Evolutionary conservation across 2,797 vertebrate species (phyloP).

Genomic region (Acanthopagrus latus): DNA sequence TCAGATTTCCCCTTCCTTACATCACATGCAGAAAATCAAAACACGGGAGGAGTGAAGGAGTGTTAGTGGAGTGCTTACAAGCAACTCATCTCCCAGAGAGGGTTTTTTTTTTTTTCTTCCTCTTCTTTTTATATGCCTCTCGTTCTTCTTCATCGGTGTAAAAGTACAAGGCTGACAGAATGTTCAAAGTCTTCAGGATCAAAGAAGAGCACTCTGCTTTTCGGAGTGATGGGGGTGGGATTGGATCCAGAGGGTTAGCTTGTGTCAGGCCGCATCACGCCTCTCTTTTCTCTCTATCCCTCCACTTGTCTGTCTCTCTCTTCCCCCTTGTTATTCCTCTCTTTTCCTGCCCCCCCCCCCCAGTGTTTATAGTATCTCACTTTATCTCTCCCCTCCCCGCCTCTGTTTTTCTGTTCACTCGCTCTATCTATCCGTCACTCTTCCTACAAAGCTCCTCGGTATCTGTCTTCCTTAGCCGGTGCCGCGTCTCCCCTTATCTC

Average conservation of each 20-base stretch:
- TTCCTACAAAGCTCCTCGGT: neutral
- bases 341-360: slow-evolving; percentile 28
- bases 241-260: slow-evolving; percentile 75
- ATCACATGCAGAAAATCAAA: slow-evolving; percentile 50
- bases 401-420: slow-evolving; percentile 25
- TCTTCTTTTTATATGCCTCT: slow-evolving; percentile 8
- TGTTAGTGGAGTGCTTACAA: slow-evolving; percentile 50
- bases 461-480: slow-evolving; percentile 28
- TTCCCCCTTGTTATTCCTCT: slow-evolving; percentile 43
- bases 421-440: slow-evolving; percentile 28
- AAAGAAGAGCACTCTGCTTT: slow-evolving; percentile 75
- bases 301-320: slow-evolving; percentile 38
- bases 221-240: slow-evolving; percentile 72
- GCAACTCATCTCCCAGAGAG: slow-evolving; percentile 54
- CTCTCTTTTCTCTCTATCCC: slow-evolving; percentile 36
- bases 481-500: slow-evolving; percentile 16
- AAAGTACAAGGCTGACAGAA: slow-evolving; percentile 79
- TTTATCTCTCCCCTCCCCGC: slow-evolving; percentile 5
- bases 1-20: slow-evolving; percentile 45
- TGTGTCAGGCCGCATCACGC: slow-evolving; percentile 69
- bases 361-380: slow-evolving; percentile 33
- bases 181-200: slow-evolving; percentile 86
- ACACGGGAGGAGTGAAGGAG: slow-evolving; percentile 34
- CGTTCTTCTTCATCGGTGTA: slow-evolving; percentile 68
- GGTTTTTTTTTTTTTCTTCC: slow-evolving; percentile 1